A percentile compares a stretch with the other conserved stretches of the same genome.
These are phyloP conservation scores for Sylvia borin DNA, from an alignment of 2,797 vertebrate genomes.

Conservation along the genomic window DNA sequence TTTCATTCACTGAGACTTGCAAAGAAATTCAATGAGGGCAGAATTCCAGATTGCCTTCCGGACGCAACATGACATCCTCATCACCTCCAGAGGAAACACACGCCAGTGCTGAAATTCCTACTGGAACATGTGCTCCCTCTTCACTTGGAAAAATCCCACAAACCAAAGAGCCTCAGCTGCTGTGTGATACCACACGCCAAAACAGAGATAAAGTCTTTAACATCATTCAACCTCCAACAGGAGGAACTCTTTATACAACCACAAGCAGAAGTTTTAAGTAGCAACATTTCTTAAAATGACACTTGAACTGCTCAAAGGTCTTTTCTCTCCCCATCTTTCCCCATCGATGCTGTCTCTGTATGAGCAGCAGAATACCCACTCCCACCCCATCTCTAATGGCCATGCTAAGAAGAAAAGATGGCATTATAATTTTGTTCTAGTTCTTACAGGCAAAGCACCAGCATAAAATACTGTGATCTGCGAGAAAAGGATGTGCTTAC, in stretches of 20 bases:
- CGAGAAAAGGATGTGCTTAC: neutral
- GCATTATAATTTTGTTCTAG: neutral
- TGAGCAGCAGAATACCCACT: neutral
- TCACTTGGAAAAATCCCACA: slow-evolving; percentile 10
- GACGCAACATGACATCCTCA: slow-evolving; percentile 2
- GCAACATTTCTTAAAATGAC: neutral
- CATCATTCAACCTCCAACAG: slow-evolving; percentile 18
- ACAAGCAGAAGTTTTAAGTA: neutral
- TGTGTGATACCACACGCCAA: slow-evolving; percentile 6
- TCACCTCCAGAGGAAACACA: slow-evolving; percentile 41
- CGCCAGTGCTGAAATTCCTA: neutral
- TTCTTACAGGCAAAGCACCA: neutral
- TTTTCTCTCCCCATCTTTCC: neutral
- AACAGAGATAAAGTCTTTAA: slow-evolving; percentile 4
- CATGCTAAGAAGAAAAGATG: rapidly evolving
- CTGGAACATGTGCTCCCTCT: slow-evolving; percentile 10
- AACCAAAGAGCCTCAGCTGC: slow-evolving; percentile 44
- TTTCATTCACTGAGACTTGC: neutral
- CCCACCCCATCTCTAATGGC: neutral
- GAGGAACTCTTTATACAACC: neutral
- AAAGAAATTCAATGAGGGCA: slow-evolving; percentile 8
- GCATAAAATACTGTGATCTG: neutral
- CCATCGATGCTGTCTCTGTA: neutral
- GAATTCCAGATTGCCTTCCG: slow-evolving; percentile 42
- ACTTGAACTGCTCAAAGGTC: neutral